Evolutionary conservation across 2,113 vertebrate genomes (phyloP).

Genomic region (Coptodon rendalli): DNA sequence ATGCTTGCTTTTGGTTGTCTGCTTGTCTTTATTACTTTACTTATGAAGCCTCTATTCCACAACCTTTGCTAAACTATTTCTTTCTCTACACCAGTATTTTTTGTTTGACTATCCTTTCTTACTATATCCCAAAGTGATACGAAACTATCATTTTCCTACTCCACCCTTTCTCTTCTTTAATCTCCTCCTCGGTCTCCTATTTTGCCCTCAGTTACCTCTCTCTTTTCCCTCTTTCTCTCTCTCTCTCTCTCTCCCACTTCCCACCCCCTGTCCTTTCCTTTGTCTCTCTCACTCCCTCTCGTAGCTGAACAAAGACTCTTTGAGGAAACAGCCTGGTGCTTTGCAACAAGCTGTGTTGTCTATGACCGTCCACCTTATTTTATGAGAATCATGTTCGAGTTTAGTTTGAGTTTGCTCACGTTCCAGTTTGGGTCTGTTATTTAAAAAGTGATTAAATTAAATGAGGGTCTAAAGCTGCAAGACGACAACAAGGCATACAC

Average conservation of each 20-base stretch:
- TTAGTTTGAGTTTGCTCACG: background rate
- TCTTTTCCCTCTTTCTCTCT: background rate
- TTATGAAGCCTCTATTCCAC: background rate
- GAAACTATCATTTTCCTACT: background rate
- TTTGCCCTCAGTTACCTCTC: background rate
- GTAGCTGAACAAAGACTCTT: constrained; percentile 60
- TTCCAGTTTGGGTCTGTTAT: background rate
- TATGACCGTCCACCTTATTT: background rate
- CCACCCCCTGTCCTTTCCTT: constrained; percentile 21
- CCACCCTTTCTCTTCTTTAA: background rate
- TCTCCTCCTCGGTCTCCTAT: background rate
- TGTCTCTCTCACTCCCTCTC: constrained; percentile 29
- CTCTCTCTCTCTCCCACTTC: background rate
- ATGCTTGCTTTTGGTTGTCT: background rate
- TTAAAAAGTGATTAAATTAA: background rate
- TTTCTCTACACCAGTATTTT: background rate
- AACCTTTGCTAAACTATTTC: background rate
- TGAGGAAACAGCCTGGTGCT: constrained; percentile 28
- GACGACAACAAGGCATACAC: background rate
- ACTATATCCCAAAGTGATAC: background rate
- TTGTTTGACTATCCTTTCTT: background rate
- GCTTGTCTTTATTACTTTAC: background rate
- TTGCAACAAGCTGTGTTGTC: background rate
- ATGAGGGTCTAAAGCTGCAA: background rate
- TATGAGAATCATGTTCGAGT: background rate